phyloP scores from a whole-genome alignment of 2,888 invertebrate species.

The Orthosia cruda region DNA sequence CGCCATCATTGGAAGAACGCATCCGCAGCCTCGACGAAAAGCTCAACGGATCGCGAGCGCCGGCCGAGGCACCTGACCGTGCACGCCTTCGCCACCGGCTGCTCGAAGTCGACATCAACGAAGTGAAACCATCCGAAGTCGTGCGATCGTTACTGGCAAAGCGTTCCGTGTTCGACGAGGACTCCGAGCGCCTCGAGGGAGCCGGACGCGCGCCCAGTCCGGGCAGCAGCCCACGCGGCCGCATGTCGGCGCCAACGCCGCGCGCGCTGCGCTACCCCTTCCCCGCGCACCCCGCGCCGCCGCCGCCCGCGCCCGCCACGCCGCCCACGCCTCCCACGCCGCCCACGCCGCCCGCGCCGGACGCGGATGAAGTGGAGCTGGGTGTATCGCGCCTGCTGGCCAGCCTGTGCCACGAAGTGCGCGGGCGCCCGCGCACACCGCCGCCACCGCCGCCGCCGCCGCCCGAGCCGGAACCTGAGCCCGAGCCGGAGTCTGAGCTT shows the following conservation, averaged over 20 bases:
- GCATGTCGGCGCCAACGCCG: conserved; percentile 82
- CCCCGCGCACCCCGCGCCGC: conserved; percentile 93
- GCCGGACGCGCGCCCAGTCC: conserved; percentile 96
- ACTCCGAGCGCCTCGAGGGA: conserved; percentile 97
- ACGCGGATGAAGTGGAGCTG: conserved; percentile 30
- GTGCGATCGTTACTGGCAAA: conserved; percentile 98
- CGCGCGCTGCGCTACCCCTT: conserved; percentile 95
- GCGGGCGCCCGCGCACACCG: conserved; percentile 60
- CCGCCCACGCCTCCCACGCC: conserved; percentile 90
- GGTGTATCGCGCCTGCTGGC: conserved; percentile 41
- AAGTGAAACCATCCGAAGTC: conserved; percentile 98
- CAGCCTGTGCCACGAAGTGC: conserved; percentile 72
- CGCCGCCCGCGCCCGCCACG: conserved; percentile 79
- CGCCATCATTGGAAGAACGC: conserved; percentile 96
- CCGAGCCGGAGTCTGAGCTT: conserved; percentile 71
- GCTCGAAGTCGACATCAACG: conserved; percentile 95
- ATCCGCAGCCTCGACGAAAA: conserved; percentile 98
- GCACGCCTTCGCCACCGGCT: conserved; percentile 94
- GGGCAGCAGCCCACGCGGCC: conserved; percentile 84
- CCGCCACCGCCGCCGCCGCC: conserved; percentile 76
- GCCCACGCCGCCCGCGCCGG: conserved; percentile 89
- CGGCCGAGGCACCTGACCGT: conserved; percentile 92
- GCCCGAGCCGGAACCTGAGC: conserved; percentile 73
- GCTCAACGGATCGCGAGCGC: conserved; percentile 93
- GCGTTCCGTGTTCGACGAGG: conserved; percentile 99